A percentile compares a stretch with the other conserved stretches of the same genome.
Evolutionary conservation across 2,888 invertebrate species (phyloP).

Genomic region (Conops quadrifasciatus): DNA sequence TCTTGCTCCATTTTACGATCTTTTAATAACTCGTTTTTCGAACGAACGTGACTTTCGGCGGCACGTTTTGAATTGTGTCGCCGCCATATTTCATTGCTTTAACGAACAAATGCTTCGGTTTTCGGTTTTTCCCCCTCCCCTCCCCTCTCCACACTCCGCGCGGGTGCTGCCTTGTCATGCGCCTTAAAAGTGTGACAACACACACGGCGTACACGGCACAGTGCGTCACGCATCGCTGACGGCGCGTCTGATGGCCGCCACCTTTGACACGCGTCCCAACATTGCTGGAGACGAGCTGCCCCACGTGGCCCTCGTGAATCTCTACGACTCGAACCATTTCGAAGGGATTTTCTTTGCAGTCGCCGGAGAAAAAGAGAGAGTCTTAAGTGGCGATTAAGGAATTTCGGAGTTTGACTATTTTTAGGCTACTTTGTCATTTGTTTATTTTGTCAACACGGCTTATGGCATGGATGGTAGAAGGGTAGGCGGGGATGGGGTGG

Average conservation of each 20-base stretch:
- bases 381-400: conserved; percentile 5
- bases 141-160: neutral
- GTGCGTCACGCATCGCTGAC: neutral
- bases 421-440: neutral
- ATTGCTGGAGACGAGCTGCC: neutral
- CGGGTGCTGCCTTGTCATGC: neutral
- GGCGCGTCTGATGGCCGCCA: neutral
- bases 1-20: conserved; percentile 23
- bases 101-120: conserved; percentile 5
- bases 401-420: neutral
- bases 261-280: conserved; percentile 28
- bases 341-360: neutral
- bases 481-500: neutral
- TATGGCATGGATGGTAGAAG: neutral
- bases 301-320: neutral
- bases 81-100: conserved; percentile 46
- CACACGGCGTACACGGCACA: neutral
- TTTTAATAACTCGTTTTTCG: conserved; percentile 11
- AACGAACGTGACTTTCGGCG: conserved; percentile 48
- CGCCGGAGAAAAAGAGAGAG: neutral
- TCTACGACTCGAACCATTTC: too few relatives aligned
- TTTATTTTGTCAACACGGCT: conserved; percentile 14
- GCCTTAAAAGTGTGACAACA: conserved; percentile 9
- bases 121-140: neutral
- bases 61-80: conserved; percentile 44